These are phyloP conservation scores for Lacerta viridis DNA, from an alignment of 2,797 vertebrate species.

Conservation along the genomic window DNA sequence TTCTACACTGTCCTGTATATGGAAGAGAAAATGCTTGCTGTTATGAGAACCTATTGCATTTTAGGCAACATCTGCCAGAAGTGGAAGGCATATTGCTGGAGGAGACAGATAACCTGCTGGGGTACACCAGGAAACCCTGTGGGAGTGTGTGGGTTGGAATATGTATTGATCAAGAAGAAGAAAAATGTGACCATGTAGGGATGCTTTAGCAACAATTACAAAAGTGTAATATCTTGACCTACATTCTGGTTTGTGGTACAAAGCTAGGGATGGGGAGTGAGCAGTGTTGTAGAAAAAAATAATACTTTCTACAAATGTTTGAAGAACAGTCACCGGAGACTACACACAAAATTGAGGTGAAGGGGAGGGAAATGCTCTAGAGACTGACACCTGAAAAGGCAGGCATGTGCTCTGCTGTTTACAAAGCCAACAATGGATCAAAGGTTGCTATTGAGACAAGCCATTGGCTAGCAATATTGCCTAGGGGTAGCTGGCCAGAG, in stretches of 20 bases:
- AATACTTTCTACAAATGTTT: no score
- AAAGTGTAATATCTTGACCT: no score
- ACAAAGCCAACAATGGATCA: not conserved
- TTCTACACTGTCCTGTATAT: not conserved
- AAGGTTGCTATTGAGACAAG: not conserved
- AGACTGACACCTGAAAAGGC: no score
- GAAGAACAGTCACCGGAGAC: no score
- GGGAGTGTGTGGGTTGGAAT: not conserved
- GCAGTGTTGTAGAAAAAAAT: no score
- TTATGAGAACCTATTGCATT: not conserved
- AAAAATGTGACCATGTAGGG: no score
- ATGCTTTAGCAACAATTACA: no score
- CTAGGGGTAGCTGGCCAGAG: not conserved
- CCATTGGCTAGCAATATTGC: not conserved
- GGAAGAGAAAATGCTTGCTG: not conserved
- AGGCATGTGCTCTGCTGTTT: not conserved
- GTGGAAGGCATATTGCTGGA: not conserved
- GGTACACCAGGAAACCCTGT: not conserved
- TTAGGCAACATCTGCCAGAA: not conserved
- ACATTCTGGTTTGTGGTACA: no score
- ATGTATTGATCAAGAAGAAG: no score
- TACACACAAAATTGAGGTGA: no score
- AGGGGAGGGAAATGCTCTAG: no score
- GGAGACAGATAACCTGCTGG: not conserved
- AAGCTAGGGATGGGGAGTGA: no score